A percentile compares a stretch with the other conserved stretches of the same genome.
Conservation (phyloP, 2,888 invertebrate genomes). For the Ceriagrion tenellum region DNA sequence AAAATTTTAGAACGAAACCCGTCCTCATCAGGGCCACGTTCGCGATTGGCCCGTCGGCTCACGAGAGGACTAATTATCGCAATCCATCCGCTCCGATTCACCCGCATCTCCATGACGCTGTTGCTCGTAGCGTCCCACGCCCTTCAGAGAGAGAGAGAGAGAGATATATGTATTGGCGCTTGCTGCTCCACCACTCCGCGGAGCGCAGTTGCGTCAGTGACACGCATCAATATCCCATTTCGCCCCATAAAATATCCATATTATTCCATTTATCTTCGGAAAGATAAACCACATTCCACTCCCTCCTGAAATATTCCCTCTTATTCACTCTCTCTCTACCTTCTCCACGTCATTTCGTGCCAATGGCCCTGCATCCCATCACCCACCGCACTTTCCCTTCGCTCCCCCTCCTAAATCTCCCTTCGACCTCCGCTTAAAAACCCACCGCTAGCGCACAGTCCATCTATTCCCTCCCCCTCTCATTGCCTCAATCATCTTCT, state of each 20-base stretch:
- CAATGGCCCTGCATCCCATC: neutral
- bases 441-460: neutral
- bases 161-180: neutral
- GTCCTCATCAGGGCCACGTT: no score
- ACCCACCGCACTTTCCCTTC: neutral
- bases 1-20: neutral
- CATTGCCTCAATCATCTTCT: constrained; percentile 1
- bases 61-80: neutral
- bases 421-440: neutral
- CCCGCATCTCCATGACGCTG: neutral
- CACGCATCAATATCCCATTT: constrained; percentile 36
- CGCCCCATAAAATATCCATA: constrained; percentile 22
- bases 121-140: neutral
- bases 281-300: neutral
- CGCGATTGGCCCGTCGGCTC: neutral
- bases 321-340: neutral
- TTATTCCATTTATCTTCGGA: constrained; percentile 19
- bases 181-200: neutral
- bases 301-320: neutral
- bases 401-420: neutral
- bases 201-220: neutral
- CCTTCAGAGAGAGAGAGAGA: neutral
- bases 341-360: neutral
- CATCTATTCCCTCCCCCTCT: neutral
- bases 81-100: neutral